Conservation (phyloP, 92 coral and sea anemone species). For the Actinostola sp. region DNA sequence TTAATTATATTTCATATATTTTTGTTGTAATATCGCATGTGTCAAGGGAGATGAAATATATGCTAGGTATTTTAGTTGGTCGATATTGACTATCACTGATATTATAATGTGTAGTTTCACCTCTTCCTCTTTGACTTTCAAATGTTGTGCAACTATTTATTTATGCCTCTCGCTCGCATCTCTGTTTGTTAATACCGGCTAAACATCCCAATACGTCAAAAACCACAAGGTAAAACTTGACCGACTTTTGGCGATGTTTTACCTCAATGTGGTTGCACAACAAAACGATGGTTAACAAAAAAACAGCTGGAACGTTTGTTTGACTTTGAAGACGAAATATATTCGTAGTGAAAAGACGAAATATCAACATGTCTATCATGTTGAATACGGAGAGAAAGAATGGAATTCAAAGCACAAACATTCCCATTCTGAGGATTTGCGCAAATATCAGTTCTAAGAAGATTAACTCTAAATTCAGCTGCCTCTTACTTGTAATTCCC, state of each 20-base stretch:
- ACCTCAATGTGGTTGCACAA: background rate
- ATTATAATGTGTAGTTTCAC: background rate
- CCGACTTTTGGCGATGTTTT: background rate
- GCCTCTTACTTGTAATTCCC: no score
- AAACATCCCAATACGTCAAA: background rate
- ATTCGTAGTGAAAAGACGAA: background rate
- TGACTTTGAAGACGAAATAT: background rate
- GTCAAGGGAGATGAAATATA: background rate
- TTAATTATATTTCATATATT: no score
- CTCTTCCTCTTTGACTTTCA: background rate
- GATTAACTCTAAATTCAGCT: no score
- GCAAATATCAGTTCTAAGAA: no score
- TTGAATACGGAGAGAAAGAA: no score
- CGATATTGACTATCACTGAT: background rate
- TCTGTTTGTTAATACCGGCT: no score
- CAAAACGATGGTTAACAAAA: background rate
- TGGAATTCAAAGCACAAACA: background rate
- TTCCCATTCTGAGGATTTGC: no score
- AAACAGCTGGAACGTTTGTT: constrained; percentile 6
- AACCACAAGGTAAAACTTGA: background rate
- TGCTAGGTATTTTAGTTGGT: background rate
- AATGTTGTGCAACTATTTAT: background rate
- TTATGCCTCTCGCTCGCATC: background rate
- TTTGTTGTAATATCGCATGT: background rate
- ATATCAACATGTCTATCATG: background rate